Conservation (phyloP, 2,888 invertebrate species). For the Pycnomerus fuliginosus region DNA sequence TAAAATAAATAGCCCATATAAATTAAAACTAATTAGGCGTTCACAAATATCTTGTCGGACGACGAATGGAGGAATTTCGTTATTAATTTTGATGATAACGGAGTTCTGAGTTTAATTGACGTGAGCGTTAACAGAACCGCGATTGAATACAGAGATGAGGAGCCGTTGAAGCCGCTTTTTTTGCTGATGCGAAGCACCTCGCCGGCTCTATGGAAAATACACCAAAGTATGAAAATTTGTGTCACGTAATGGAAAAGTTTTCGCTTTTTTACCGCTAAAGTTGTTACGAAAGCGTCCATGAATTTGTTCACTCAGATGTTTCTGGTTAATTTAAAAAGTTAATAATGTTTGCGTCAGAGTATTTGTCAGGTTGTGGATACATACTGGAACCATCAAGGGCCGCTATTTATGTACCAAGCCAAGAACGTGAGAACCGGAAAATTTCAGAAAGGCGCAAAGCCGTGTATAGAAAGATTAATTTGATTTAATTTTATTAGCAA, state of each 20-base stretch:
- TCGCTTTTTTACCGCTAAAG: neutral
- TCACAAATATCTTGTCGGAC: slow-evolving; percentile 37
- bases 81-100: slow-evolving; percentile 35
- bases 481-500: no score
- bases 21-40: slow-evolving; percentile 8
- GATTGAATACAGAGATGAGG: slow-evolving; percentile 35
- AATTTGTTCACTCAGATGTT: no score
- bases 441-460: no score
- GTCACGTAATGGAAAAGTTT: neutral
- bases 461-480: no score
- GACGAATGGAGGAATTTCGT: slow-evolving; percentile 47
- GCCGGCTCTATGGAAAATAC: slow-evolving; percentile 46
- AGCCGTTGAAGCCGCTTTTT: slow-evolving; percentile 38
- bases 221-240: slow-evolving; percentile 41
- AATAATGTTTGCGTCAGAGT: no score
- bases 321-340: no score
- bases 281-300: no score
- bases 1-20: slow-evolving; percentile 3
- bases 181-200: slow-evolving; percentile 40
- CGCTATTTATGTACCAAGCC: no score
- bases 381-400: no score
- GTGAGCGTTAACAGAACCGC: slow-evolving; percentile 37
- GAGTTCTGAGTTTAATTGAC: slow-evolving; percentile 36
- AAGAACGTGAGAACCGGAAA: no score
- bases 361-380: no score